Evolutionary conservation across 2,113 vertebrate species (phyloP).

Genomic region (Martes martes): DNA sequence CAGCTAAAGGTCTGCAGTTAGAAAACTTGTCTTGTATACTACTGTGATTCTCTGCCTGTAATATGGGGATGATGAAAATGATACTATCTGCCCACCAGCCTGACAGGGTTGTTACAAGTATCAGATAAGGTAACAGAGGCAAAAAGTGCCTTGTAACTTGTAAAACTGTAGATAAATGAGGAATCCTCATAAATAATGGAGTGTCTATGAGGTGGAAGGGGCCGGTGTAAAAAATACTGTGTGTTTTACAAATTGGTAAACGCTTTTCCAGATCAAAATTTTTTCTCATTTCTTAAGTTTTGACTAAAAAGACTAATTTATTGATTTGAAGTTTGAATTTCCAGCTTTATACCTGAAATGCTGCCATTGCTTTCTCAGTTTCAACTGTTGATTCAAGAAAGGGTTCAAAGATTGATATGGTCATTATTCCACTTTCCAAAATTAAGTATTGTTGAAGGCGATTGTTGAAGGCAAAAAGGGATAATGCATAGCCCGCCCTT

Average conservation of each 20-base stretch:
- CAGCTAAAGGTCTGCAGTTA: not conserved
- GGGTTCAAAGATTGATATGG: slow-evolving; percentile 76
- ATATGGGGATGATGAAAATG: not conserved
- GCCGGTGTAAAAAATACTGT: not conserved
- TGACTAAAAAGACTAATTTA: not conserved
- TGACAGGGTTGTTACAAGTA: not conserved
- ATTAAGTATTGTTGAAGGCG: slow-evolving; percentile 80
- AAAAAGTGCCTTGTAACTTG: not conserved
- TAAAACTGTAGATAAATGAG: not conserved
- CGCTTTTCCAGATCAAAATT: not conserved
- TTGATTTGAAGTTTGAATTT: not conserved
- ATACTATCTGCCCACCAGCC: not conserved
- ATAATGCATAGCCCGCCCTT: slow-evolving; percentile 82
- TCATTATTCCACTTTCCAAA: slow-evolving; percentile 77
- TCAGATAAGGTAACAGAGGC: not conserved
- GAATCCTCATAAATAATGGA: not conserved
- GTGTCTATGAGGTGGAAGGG: not conserved
- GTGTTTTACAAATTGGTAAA: slow-evolving; percentile 14
- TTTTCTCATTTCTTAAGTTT: not conserved
- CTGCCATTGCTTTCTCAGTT: slow-evolving; percentile 81
- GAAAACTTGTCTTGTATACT: not conserved
- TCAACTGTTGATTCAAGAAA: slow-evolving; percentile 81
- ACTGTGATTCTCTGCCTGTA: not conserved
- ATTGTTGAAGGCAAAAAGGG: slow-evolving; percentile 85
- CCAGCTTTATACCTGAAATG: slow-evolving; percentile 84